Conservation (phyloP, 2,888 invertebrate species). For the Scrobipalpa costella region DNA sequence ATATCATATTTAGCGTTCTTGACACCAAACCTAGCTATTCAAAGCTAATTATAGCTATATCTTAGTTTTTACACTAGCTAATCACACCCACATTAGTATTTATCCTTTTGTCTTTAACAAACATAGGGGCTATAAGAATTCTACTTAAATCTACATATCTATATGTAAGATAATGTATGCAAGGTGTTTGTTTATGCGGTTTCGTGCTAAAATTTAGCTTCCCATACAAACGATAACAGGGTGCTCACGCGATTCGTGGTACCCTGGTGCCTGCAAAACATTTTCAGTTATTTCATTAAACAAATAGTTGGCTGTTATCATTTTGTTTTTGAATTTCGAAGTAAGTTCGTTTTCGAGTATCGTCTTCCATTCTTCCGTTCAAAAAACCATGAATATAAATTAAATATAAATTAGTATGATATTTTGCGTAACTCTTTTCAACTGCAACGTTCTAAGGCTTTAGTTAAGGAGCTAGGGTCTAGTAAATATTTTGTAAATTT, state of each 20-base stretch:
- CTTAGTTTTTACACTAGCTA: background rate
- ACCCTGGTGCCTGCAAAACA: background rate
- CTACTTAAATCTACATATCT: slow-evolving; percentile 2
- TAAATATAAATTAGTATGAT: no score
- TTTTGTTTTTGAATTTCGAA: no score
- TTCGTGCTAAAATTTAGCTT: slow-evolving; percentile 28
- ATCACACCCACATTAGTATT: background rate
- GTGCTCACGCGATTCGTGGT: slow-evolving; percentile 19
- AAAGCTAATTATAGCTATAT: background rate
- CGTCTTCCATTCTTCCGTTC: no score
- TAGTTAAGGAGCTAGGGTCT: no score
- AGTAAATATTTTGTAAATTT: no score
- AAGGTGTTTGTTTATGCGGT: slow-evolving; percentile 29
- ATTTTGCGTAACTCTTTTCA: no score
- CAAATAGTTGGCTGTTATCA: background rate
- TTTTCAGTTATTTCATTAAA: background rate
- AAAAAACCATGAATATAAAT: no score
- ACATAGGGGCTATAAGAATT: background rate
- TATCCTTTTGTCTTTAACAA: background rate
- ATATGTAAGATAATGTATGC: slow-evolving; percentile 17
- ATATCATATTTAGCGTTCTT: background rate
- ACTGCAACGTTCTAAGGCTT: no score
- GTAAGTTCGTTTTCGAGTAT: no score
- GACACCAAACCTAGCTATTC: background rate
- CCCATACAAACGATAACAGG: slow-evolving; percentile 25